Percentiles rank a stretch among this genome's conserved stretches.
phyloP scores from a whole-genome alignment of 2,888 invertebrate genomes.

The Spialia ferax region DNA sequence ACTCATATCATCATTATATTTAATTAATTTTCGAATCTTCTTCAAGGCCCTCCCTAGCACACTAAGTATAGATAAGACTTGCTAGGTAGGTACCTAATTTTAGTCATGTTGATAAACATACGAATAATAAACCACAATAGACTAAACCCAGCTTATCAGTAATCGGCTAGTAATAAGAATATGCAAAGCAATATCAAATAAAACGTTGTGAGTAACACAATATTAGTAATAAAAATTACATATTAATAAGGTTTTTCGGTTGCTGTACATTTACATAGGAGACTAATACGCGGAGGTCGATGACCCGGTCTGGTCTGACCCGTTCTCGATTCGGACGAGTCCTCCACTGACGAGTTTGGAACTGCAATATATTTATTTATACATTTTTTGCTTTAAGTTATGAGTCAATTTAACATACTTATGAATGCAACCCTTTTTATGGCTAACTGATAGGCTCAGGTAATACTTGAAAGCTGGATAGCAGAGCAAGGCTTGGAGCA shows the following conservation, averaged over 20 bases:
- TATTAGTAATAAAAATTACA: slow-evolving; percentile 8
- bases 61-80: no score
- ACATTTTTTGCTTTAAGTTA: not conserved
- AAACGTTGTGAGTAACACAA: not conserved
- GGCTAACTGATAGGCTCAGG: no score
- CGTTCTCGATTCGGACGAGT: slow-evolving; percentile 16
- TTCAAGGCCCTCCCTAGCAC: no score
- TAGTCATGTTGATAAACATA: not conserved
- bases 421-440: no score
- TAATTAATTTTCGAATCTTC: no score
- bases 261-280: slow-evolving; percentile 9
- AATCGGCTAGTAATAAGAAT: no score
- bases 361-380: not conserved
- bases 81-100: no score
- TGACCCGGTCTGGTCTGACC: slow-evolving; percentile 7
- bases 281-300: slow-evolving; percentile 3
- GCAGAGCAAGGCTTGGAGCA: no score
- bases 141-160: not conserved
- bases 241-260: slow-evolving; percentile 22
- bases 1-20: no score
- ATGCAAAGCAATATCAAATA: not conserved
- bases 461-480: no score
- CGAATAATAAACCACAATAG: not conserved
- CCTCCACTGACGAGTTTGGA: slow-evolving; percentile 1
- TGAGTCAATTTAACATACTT: not conserved